Evolutionary conservation across 2,113 vertebrate species (phyloP), one percentile per base, ranked within the genome.

Genomic region (Cyanocitta stelleri): DNA sequence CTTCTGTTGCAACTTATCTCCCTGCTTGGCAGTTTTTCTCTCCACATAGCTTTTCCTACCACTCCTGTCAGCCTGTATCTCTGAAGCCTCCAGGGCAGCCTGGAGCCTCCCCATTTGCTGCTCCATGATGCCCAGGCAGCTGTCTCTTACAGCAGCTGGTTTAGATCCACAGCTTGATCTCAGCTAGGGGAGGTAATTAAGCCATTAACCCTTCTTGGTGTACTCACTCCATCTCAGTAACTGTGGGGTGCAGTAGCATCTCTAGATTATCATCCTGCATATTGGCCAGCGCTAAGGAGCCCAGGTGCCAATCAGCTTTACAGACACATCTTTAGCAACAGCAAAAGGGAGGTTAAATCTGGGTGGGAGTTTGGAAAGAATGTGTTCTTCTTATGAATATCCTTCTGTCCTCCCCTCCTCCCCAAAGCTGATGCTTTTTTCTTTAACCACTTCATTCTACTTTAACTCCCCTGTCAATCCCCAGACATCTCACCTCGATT

Each of bases 401-500:
- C 23, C 21, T 66, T 91, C 83, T 83, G 77, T 64, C 44, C 62
- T 79, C 46, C 20, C 14, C 59, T 95, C 7, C 30, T 85, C 30
- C 30, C 26, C 55, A 74, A 73, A 88, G 73, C 67, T 56, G 52
- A 37, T 85, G 61, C 48, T 66, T 85, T 85, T 76, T 88, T 22
- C 79, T 72, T 94, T 83, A 78, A 33, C 83, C 61, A 27, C 83
- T 96, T 88, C 52, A 87, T 90, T 75, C 73, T 87, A 43, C 61
- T 94, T 92, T 81, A 94, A 80, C 44, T 95, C 64, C 33, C 44
- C 27, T 87, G 80, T 87, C 86, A 95, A 49, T 78, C 30, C 54
- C 56, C 76, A 72, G 68, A 52, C 4, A 7, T 52, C 76, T 90
- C 69, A 39, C 73, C 82, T 78, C 8, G 0, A 30, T 41, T 85